phyloP scores from a whole-genome alignment of 2,888 invertebrate species.

The Folsomia manolachei region DNA sequence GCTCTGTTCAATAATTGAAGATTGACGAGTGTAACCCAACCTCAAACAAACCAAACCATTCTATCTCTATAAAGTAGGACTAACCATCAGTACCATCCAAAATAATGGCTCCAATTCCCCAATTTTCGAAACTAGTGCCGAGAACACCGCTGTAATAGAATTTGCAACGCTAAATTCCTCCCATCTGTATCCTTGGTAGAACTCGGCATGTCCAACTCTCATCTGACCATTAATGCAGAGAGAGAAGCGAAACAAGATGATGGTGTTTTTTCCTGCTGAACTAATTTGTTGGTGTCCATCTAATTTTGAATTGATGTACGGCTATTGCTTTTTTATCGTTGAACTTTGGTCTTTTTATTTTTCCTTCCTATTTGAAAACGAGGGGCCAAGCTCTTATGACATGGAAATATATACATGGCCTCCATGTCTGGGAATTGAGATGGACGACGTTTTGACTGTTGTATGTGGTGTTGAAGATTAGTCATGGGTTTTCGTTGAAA shows the following conservation, averaged over 20 bases:
- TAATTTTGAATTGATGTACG: background rate
- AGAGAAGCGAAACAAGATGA: background rate
- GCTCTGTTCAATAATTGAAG: background rate
- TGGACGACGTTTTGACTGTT: background rate
- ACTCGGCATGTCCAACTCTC: no score
- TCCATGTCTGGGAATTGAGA: background rate
- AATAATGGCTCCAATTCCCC: no score
- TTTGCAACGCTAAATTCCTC: no score
- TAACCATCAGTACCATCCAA: no score
- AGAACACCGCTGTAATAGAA: no score
- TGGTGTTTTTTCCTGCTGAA: no score
- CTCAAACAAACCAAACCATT: background rate
- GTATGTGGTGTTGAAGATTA: slow-evolving; percentile 7
- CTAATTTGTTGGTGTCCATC: background rate
- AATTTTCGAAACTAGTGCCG: no score
- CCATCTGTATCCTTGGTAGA: no score
- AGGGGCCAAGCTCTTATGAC: background rate
- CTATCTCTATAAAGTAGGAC: background rate
- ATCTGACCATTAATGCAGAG: background rate
- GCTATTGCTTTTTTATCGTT: background rate
- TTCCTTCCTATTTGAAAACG: background rate
- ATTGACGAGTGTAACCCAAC: background rate
- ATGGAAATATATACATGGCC: background rate
- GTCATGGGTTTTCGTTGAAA: slow-evolving; percentile 16
- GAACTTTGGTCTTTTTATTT: background rate